Conservation (phyloP, 2,797 vertebrate species). For the Acanthiza pusilla region DNA sequence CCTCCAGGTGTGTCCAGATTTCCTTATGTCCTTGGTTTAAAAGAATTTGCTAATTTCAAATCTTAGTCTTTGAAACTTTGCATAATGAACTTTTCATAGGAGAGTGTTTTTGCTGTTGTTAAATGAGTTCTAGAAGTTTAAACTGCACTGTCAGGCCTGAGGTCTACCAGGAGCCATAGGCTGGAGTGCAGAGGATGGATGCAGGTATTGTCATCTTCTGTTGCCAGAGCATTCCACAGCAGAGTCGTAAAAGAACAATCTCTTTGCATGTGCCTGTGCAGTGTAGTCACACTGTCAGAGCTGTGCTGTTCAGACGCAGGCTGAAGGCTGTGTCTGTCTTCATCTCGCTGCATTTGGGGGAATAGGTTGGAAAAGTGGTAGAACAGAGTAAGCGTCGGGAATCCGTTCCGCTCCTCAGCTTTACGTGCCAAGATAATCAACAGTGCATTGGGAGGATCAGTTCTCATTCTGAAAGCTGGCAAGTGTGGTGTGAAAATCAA, state of each 20-base stretch:
- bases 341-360: accelerated
- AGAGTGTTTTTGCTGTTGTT: neutral
- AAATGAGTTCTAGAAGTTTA: neutral
- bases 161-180: neutral
- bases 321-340: neutral
- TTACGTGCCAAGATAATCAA: neutral
- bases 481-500: neutral
- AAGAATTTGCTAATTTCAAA: neutral
- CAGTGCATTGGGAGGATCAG: neutral
- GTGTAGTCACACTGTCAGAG: too few relatives aligned
- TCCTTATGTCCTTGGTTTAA: neutral
- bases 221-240: neutral
- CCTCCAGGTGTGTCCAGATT: neutral
- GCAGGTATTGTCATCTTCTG: accelerated
- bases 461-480: neutral
- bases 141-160: neutral
- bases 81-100: neutral
- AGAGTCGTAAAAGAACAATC: neutral
- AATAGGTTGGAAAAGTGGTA: neutral
- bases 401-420: neutral
- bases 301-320: neutral
- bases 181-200: neutral
- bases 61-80: neutral
- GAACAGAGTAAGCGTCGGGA: accelerated
- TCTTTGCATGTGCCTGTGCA: neutral